A percentile compares a stretch with the other conserved stretches of the same genome.
Conservation (phyloP, 2,113 vertebrate species). For the Isurus oxyrinchus region DNA sequence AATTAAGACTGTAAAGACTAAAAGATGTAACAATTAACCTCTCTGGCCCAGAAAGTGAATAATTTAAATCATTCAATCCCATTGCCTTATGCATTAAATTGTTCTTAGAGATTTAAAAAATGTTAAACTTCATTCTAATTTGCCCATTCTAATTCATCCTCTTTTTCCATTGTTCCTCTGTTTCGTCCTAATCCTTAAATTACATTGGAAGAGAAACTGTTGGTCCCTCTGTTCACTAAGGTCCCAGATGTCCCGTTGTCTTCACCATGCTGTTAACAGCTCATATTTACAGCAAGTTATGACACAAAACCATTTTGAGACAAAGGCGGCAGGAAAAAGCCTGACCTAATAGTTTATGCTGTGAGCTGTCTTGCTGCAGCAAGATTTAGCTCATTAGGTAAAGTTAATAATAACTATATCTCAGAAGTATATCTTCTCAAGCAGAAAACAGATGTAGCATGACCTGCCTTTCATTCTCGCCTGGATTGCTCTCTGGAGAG, state of each 20-base stretch:
- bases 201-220: too few species aligned
- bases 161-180: too few species aligned
- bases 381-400: neutral
- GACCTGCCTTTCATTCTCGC: neutral
- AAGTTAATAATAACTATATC: neutral
- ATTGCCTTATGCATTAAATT: neutral
- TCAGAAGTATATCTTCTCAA: neutral
- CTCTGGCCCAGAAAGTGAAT: neutral
- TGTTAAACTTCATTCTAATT: neutral
- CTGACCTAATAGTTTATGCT: neutral
- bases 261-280: too few species aligned
- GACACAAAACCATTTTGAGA: too few species aligned
- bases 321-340: too few species aligned
- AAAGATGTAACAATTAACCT: neutral
- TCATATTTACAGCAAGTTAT: too few species aligned
- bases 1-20: neutral
- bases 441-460: neutral
- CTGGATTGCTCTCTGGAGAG: neutral
- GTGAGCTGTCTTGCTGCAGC: neutral
- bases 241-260: too few species aligned
- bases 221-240: too few species aligned
- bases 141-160: neutral
- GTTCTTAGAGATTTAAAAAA: neutral
- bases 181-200: too few species aligned
- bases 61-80: neutral